Evolutionary conservation across 2,113 vertebrate genomes (phyloP), one percentile per base, ranked within the genome.

Genomic region (Paracyprichromis sp.): DNA sequence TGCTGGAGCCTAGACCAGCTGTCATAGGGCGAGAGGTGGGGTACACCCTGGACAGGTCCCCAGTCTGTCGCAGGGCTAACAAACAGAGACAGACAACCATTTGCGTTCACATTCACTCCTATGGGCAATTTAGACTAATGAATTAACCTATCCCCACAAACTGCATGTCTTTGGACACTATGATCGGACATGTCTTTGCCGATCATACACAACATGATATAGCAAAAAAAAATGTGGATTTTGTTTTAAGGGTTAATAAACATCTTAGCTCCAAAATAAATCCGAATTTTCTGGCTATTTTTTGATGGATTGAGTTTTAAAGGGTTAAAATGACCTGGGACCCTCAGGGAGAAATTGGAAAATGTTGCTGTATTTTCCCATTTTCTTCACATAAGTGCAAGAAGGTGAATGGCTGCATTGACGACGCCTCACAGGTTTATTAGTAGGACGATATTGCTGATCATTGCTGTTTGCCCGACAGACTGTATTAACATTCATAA

Each of bases 311-410:
- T 59, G 5, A 9, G 56, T 59, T 16, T 31, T 17, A 59, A 29
- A 59, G 56, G 26, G 26, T 59, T 31, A 24, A 43, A 71, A 26
- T 9, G 12, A 24, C 38, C 13, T 16, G 8, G 21, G 38, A 26
- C 5, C 13, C 10, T 24, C n/a, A 24, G 66, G 38, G 40, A 24
- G n/a, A 40, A 71, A 24, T 13, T 40, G 12, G 36, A 71, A 71
- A 71, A 43, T 71, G 36, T 16, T 71, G 36, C n/a, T 71, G n/a
- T 40, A 63, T 63, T 63, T 63, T 34, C 29, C 59, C 59, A 63
- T 34, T 63, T 63, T 63, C 31, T 9, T 71, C 12, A 9, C 19
- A 71, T 9, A 71, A 71, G 2, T 9, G 66, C 12, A 43, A 71
- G n/a, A 71, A 9, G 12, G 36, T 69, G 36, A 40, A 45, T 26